These are phyloP conservation scores for Lipotes vexillifer DNA, from an alignment of 2,113 vertebrate genomes.

Conservation along the genomic window DNA sequence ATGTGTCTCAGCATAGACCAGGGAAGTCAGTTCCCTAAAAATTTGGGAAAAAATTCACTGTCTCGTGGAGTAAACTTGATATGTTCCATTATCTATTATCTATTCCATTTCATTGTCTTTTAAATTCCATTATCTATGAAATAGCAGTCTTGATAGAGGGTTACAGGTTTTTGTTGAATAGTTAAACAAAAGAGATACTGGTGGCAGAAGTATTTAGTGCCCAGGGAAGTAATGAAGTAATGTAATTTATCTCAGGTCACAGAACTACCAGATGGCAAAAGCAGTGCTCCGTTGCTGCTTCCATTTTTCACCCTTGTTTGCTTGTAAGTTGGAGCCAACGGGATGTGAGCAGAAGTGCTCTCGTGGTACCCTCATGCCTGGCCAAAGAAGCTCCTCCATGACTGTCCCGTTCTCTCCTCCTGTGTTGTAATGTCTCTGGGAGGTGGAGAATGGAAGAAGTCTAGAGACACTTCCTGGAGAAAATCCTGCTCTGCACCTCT, in stretches of 20 bases:
- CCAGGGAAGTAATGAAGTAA: not conserved
- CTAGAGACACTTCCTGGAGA: not conserved
- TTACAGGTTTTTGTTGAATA: not conserved
- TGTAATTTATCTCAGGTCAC: not conserved
- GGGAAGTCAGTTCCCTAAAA: not conserved
- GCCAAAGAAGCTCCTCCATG: accelerated
- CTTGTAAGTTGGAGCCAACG: not conserved
- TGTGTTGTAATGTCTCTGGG: not conserved
- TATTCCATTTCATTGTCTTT: not conserved
- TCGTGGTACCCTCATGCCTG: not conserved
- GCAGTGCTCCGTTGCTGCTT: not conserved
- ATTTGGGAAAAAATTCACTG: not conserved
- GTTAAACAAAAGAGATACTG: not conserved
- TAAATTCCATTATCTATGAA: not conserved
- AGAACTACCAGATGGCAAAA: too few relatives aligned
- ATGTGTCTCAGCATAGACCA: not conserved
- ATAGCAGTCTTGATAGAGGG: not conserved
- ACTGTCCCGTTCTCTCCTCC: not conserved
- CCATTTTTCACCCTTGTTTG: not conserved
- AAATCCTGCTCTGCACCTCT: not conserved
- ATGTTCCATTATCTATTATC: not conserved
- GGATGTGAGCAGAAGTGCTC: not conserved
- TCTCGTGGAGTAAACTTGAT: not conserved
- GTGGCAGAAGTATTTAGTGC: not conserved
- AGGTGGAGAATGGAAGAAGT: not conserved